Evolutionary conservation across 2,888 invertebrate species (phyloP).

Genomic region (Lobophora halterata): DNA sequence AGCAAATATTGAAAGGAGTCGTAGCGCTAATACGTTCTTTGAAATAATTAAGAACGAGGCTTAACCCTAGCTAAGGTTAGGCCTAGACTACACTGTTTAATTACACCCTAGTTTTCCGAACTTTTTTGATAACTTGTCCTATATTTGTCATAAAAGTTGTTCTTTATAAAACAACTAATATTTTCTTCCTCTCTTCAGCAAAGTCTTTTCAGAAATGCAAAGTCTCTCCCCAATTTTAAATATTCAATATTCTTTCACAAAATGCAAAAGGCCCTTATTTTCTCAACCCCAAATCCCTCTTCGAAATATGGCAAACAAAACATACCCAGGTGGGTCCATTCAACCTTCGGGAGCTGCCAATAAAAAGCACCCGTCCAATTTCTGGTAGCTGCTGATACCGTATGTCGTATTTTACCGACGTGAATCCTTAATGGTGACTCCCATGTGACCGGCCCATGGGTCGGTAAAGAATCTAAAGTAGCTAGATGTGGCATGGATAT

Average conservation of each 20-base stretch:
- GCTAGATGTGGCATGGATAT: conserved; percentile 5
- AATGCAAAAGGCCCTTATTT: conserved; percentile 15
- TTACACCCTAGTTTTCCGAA: too few species aligned
- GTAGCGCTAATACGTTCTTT: too few species aligned
- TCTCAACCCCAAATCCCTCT: conserved; percentile 13
- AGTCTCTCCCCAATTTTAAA: conserved; percentile 1
- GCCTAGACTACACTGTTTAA: too few species aligned
- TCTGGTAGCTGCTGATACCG: conserved; percentile 61
- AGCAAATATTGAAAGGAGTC: too few species aligned
- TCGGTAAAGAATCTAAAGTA: not conserved
- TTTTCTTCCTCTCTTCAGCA: too few species aligned
- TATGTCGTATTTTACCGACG: conserved; percentile 55
- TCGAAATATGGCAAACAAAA: conserved; percentile 32
- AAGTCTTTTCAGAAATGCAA: not conserved
- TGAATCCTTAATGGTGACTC: conserved; percentile 58
- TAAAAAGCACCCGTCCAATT: conserved; percentile 64
- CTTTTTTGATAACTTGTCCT: too few species aligned
- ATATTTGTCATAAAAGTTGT: too few species aligned
- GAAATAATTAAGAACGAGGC: too few species aligned
- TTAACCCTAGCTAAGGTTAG: too few species aligned
- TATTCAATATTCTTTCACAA: conserved; percentile 16
- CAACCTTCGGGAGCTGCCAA: conserved; percentile 38
- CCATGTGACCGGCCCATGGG: conserved; percentile 44
- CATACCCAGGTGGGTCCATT: conserved; percentile 42
- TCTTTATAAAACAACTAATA: too few species aligned